Conservation (phyloP, 2,888 invertebrate species). For the Calameuta pallipes region DNA sequence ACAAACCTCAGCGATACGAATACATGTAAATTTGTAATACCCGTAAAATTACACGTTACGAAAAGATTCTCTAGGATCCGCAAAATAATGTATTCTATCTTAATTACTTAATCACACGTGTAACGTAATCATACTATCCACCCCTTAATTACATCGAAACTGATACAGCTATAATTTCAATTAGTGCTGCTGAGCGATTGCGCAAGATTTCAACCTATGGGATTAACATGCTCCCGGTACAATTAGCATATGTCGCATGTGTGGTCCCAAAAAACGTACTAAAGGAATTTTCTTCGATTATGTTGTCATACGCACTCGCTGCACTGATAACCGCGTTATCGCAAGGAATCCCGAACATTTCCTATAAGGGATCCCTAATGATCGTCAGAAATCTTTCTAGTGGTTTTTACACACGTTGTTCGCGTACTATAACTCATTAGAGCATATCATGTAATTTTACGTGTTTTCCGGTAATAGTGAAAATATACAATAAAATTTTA, state of each 20-base stretch:
- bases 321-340: neutral
- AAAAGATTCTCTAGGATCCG: neutral
- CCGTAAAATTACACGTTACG: neutral
- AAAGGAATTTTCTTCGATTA: neutral
- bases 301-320: neutral
- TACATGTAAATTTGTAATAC: neutral
- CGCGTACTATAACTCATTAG: neutral
- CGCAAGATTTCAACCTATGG: constrained; percentile 22
- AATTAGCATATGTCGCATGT: constrained; percentile 24
- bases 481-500: neutral
- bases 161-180: constrained; percentile 46
- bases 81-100: constrained; percentile 14
- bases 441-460: neutral
- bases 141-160: constrained; percentile 41
- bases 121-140: constrained; percentile 35
- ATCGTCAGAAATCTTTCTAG: neutral
- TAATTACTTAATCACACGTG: constrained; percentile 37
- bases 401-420: neutral
- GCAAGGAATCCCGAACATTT: neutral
- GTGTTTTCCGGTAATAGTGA: neutral
- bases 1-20: neutral
- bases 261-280: constrained; percentile 8
- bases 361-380: neutral
- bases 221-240: constrained; percentile 32
- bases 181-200: constrained; percentile 40